Evolutionary conservation across 2,113 vertebrate genomes (phyloP).

Genomic region (Lonchura striata): DNA sequence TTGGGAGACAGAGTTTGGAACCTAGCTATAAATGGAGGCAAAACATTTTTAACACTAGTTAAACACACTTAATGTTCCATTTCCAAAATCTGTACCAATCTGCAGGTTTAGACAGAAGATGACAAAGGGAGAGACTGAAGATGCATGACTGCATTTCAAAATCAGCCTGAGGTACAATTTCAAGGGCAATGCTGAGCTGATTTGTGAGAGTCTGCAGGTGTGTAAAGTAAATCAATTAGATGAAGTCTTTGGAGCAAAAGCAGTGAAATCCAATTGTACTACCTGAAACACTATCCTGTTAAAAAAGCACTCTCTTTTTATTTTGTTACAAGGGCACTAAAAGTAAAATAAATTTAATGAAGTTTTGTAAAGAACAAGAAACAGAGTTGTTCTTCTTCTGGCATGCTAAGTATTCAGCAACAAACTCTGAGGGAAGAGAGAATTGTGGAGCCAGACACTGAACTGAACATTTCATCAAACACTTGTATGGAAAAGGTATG

Average conservation of each 20-base stretch:
- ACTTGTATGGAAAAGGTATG: not conserved
- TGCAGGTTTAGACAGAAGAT: not conserved
- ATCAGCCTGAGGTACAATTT: not conserved
- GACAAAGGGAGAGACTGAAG: not conserved
- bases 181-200: not conserved
- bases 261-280: not conserved
- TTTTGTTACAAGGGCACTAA: not conserved
- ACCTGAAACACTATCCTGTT: not conserved
- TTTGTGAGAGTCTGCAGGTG: not conserved
- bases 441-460: not conserved
- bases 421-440: not conserved
- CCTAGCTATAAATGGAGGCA: not conserved
- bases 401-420: conserved; percentile 6
- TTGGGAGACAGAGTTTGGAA: not conserved
- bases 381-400: not conserved
- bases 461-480: not conserved
- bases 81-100: not conserved
- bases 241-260: not conserved
- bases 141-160: not conserved
- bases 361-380: not conserved
- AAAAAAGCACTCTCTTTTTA: not conserved
- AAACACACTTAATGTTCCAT: not conserved
- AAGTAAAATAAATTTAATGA: not conserved
- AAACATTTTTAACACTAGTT: not conserved
- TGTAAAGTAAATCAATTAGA: not conserved